phyloP scores from a whole-genome alignment of 2,113 vertebrate genomes.

The Nesogale talazaci region DNA sequence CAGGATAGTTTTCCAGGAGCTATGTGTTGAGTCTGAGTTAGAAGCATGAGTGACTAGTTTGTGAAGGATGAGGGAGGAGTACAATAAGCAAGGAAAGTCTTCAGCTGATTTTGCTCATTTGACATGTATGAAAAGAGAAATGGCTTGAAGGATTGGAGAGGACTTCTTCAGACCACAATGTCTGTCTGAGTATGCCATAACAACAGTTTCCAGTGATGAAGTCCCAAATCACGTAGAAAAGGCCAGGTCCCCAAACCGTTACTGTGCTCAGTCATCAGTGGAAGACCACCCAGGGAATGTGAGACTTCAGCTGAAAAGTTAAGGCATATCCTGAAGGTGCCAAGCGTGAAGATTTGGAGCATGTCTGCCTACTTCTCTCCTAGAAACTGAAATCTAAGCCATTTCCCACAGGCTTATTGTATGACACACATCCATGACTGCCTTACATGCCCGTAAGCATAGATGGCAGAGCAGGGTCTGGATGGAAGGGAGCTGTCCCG shows the following conservation, averaged over 20 bases:
- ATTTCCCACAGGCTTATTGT: background rate
- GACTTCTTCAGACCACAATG: background rate
- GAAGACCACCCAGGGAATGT: background rate
- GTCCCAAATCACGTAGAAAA: background rate
- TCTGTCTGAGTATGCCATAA: background rate
- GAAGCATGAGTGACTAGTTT: background rate
- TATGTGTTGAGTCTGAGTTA: background rate
- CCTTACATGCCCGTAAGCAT: rapidly evolving
- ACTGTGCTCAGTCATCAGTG: background rate
- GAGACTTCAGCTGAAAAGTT: background rate
- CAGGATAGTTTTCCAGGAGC: background rate
- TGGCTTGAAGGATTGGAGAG: background rate
- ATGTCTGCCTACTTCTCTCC: too few relatives aligned
- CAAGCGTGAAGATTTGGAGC: too few relatives aligned
- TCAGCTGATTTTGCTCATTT: background rate
- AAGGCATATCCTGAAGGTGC: background rate
- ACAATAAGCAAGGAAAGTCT: background rate
- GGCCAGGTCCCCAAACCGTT: rapidly evolving
- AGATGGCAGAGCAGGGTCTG: background rate
- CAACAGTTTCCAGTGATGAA: background rate
- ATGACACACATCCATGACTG: background rate
- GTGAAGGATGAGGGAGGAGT: background rate
- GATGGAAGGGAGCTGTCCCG: background rate
- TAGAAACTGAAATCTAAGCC: background rate
- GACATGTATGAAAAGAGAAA: background rate